Base-by-base conservation (phyloP, 2,797 vertebrate genomes). In the Anomalospiza imberbis region DNA sequence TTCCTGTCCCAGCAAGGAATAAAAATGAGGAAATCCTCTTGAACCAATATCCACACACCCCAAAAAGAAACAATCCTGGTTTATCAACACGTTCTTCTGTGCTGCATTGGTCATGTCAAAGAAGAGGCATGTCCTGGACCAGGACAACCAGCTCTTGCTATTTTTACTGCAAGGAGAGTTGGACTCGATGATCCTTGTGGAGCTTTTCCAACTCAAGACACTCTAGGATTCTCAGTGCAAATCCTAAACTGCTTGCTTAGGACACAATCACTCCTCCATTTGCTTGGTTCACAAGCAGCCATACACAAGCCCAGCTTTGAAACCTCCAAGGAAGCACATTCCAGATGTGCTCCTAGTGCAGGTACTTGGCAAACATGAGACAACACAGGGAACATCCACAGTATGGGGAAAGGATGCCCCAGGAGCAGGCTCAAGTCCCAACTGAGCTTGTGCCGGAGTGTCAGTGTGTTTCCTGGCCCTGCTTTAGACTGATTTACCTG, bases 41-140 rank as follows among this genome's bases (percentile, higher is more conserved):
- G 1, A 87, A 60, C 16, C 74, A 48, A 77, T 17, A 22, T 20
- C 13, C 36, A 57, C 24, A 47, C 12, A 16, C 1, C 10, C 12
- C 13, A 15, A 51, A 55, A 72, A 61, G 18, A 73, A 67, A 55
- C 28, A 87, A 65, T 21, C n/a, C 34, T 53, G 4, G 7, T 15
- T 58, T 26, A 62, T 13, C 40, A 80, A 32, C 38, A 38, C 0
- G 0, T 31, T 42, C 26, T 50, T 19, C 75, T 58, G 2, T 3
- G 21, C 48, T 50, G 12, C 57, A 11, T 5, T 28, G 54, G 61
- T 47, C 21, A 38, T 32, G 57, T 24, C 72, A 65, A 65, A 84
- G 16, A 28, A 71, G 40, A 72, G 18, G 12, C 60, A 18, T 5
- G n/a, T 29, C 65, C 85, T 48, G 29, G 25, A 31, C 32, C 47